Evolutionary conservation across 2,113 vertebrate genomes (phyloP).

Genomic region (Ivindomyrus marchei): DNA sequence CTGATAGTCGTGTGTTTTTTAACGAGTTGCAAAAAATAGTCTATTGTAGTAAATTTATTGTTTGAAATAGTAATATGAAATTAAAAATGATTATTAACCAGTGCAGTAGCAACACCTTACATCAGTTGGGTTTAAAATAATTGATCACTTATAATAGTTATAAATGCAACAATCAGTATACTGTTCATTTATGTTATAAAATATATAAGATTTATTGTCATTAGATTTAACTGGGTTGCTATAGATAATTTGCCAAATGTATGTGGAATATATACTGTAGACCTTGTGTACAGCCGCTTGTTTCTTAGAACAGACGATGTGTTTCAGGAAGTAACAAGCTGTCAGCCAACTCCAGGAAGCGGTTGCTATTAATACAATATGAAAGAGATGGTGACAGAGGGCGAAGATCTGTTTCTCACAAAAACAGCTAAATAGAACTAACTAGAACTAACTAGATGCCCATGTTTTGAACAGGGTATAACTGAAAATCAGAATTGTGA

Average conservation of each 20-base stretch:
- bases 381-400: constrained; percentile 26
- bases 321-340: constrained; percentile 64
- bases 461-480: background rate
- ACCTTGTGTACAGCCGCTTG: background rate
- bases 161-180: background rate
- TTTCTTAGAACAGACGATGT: background rate
- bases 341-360: constrained; percentile 61
- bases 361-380: constrained; percentile 56
- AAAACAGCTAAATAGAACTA: background rate
- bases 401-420: constrained; percentile 18
- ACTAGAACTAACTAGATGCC: background rate
- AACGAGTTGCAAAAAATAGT: background rate
- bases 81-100: background rate
- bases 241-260: background rate
- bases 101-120: background rate
- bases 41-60: background rate
- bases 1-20: background rate
- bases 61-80: background rate
- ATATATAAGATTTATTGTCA: background rate
- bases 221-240: background rate
- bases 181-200: background rate
- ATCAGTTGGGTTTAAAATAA: background rate
- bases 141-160: background rate
- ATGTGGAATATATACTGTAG: background rate
- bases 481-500: background rate